These are phyloP conservation scores for Clamator glandarius DNA, from an alignment of 2,797 vertebrate genomes.

Conservation along the genomic window DNA sequence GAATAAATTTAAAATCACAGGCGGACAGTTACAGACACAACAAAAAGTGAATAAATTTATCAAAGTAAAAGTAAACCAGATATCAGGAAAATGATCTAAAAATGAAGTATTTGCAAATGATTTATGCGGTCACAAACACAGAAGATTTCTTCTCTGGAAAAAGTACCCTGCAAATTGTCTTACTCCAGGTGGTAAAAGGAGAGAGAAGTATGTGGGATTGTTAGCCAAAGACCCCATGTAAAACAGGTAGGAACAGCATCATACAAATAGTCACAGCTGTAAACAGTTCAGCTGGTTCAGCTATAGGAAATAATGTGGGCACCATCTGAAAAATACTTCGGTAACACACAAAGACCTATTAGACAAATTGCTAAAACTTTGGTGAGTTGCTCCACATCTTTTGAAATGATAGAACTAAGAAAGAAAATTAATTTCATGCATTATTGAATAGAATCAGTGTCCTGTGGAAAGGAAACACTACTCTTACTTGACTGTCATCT, in stretches of 20 bases:
- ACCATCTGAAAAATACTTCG: not conserved
- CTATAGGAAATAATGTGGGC: not conserved
- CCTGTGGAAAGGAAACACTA: not conserved
- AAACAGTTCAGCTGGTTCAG: conserved; percentile 1
- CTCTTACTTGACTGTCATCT: not conserved
- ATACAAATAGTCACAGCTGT: not conserved
- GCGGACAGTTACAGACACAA: not conserved
- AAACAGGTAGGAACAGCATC: not conserved
- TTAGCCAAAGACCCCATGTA: not conserved
- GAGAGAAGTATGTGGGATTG: not conserved
- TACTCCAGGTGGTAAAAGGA: not conserved
- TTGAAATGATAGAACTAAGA: not conserved
- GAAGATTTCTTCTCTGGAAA: not conserved
- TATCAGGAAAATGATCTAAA: not conserved
- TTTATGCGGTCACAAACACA: not conserved
- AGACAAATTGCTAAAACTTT: not conserved
- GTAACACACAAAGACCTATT: not conserved
- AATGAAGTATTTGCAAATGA: not conserved
- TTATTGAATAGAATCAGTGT: not conserved
- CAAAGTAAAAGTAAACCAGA: not conserved
- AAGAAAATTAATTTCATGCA: not conserved
- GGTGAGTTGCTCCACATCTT: not conserved
- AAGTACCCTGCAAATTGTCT: not conserved
- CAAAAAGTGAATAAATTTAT: not conserved
- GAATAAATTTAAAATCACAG: not conserved